phyloP scores from a whole-genome alignment of 2,888 invertebrate species.

The Pseudococcus jackbeardsleyi region DNA sequence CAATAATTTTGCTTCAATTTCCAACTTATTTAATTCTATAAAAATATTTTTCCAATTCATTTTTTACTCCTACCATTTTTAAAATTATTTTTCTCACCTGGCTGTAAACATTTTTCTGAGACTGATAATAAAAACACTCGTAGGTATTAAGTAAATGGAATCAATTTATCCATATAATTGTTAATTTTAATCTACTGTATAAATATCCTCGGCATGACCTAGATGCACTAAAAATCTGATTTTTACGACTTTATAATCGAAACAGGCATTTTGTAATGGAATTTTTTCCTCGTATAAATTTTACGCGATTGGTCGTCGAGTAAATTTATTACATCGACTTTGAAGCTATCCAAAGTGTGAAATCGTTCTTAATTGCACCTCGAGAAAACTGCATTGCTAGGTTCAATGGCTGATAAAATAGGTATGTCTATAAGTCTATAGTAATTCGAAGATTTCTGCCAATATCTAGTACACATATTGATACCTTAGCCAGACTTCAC shows the following conservation, averaged over 20 bases:
- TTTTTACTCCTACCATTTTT: no score
- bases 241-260: background rate
- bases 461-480: background rate
- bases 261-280: background rate
- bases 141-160: background rate
- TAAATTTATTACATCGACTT: background rate
- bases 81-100: no score
- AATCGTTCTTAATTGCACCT: background rate
- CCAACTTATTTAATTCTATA: no score
- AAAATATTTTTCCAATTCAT: no score
- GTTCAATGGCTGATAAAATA: background rate
- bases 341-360: background rate
- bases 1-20: no score
- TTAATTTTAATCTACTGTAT: background rate
- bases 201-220: background rate
- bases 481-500: background rate
- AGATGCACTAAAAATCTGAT: background rate
- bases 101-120: background rate
- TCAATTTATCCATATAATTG: background rate
- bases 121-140: background rate
- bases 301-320: background rate
- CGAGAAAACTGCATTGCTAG: background rate
- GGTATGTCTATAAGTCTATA: background rate
- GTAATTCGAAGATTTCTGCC: background rate
- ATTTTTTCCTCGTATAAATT: background rate